phyloP scores from a whole-genome alignment of 2,797 vertebrate species.

The Sebastes reedi region DNA sequence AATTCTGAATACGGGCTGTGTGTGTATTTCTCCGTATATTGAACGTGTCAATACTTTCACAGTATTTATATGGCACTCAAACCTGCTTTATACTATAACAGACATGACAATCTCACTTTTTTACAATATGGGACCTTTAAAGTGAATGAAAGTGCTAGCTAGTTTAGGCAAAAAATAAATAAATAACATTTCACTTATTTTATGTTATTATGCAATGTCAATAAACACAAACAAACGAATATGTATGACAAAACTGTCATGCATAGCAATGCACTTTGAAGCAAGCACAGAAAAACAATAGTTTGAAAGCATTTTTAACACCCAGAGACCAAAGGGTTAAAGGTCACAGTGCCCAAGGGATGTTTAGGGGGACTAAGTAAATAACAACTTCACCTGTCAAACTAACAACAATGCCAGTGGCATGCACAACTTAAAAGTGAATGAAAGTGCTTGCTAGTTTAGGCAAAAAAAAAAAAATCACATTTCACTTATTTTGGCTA shows the following conservation, averaged over 20 bases:
- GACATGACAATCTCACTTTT: too few relatives aligned
- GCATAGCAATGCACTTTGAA: background rate
- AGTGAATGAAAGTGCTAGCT: background rate
- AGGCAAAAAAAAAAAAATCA: too few relatives aligned
- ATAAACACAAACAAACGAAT: background rate
- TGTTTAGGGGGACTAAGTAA: conserved; percentile 5
- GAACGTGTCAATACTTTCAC: too few relatives aligned
- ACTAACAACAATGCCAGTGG: background rate
- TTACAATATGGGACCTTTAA: background rate
- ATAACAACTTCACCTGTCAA: conserved; percentile 41
- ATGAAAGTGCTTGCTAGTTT: background rate
- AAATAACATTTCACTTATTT: background rate
- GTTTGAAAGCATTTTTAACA: background rate
- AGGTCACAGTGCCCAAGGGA: background rate
- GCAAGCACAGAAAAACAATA: background rate
- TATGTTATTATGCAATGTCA: background rate
- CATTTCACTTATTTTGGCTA: background rate
- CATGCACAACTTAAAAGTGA: background rate
- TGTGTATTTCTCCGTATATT: too few relatives aligned
- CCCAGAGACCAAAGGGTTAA: background rate
- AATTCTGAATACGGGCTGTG: too few relatives aligned
- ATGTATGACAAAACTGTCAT: too few relatives aligned
- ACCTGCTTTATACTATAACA: too few relatives aligned
- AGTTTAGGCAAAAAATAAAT: background rate
- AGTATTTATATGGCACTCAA: too few relatives aligned